Percentiles rank a stretch among this genome's conserved stretches.
phyloP scores from a whole-genome alignment of 2,797 vertebrate genomes.

The Phoxinus dragarum region DNA sequence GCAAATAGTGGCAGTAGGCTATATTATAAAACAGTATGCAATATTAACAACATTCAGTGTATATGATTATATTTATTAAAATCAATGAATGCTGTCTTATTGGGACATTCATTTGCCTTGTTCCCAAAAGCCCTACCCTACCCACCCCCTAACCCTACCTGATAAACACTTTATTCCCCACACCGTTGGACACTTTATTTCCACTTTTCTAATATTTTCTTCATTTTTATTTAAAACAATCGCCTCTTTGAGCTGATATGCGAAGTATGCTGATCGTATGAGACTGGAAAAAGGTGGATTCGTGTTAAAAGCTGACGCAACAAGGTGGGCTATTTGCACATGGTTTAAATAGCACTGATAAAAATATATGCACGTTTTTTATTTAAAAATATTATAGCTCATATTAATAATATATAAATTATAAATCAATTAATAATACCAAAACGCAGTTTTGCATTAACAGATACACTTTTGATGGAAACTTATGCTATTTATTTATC shows the following conservation, averaged over 20 bases:
- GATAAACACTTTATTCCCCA: not conserved
- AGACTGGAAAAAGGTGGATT: not conserved
- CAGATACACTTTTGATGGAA: not conserved
- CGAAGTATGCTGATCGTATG: too few relatives aligned
- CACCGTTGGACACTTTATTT: not conserved
- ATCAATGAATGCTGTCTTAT: not conserved
- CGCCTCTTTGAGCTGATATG: not conserved
- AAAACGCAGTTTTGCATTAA: not conserved
- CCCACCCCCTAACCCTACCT: not conserved
- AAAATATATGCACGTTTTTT: not conserved
- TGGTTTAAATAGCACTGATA: too few relatives aligned
- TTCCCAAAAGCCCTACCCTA: not conserved
- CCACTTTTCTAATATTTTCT: not conserved
- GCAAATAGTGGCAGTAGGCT: not conserved
- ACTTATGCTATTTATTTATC: not conserved
- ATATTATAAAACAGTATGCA: not conserved
- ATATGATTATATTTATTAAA: not conserved
- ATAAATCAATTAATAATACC: not conserved
- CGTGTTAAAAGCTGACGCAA: not conserved
- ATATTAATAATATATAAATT: too few relatives aligned
- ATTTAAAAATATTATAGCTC: not conserved
- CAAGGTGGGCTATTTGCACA: too few relatives aligned
- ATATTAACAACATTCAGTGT: not conserved
- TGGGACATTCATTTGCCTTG: not conserved
- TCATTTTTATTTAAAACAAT: not conserved